Conservation (phyloP, 2,888 invertebrate genomes). For the Xylophagus ater region DNA sequence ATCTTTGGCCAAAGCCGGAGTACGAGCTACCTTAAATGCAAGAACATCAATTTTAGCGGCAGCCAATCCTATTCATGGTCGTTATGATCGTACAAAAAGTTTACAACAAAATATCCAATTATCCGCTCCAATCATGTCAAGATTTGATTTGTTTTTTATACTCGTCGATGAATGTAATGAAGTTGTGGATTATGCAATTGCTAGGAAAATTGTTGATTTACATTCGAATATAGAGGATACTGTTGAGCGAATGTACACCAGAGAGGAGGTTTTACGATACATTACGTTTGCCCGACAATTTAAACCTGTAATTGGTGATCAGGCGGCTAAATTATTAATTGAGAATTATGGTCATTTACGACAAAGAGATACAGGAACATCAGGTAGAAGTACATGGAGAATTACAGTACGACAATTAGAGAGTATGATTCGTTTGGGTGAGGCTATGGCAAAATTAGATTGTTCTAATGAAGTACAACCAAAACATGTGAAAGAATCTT, state of each 20-base stretch:
- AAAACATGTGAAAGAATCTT: conserved; percentile 86
- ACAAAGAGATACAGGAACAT: conserved; percentile 63
- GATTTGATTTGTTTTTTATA: conserved; percentile 98
- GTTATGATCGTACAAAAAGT: conserved; percentile 89
- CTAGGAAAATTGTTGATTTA: conserved; percentile 87
- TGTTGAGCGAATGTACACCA: conserved; percentile 69
- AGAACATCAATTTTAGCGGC: conserved; percentile 96
- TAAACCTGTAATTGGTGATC: conserved; percentile 75
- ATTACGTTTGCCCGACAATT: conserved; percentile 95
- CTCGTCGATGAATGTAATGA: conserved; percentile 94
- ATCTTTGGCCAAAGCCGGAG: conserved; percentile 94
- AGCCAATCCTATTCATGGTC: conserved; percentile 94
- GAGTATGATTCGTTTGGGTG: conserved; percentile 89
- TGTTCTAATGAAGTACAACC: conserved; percentile 80
- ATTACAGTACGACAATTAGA: conserved; percentile 95
- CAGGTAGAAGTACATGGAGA: conserved; percentile 74
- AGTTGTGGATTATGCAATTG: conserved; percentile 93
- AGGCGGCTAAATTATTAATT: conserved; percentile 73
- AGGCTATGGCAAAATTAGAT: conserved; percentile 93
- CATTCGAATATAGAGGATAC: conserved; percentile 76
- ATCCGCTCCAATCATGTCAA: conserved; percentile 95
- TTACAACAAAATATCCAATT: conserved; percentile 88
- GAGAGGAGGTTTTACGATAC: conserved; percentile 85
- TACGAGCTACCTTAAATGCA: conserved; percentile 94
- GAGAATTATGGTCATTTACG: conserved; percentile 80